Conservation (phyloP, 2,888 invertebrate species). For the Chaetogeoica ovagalla region DNA sequence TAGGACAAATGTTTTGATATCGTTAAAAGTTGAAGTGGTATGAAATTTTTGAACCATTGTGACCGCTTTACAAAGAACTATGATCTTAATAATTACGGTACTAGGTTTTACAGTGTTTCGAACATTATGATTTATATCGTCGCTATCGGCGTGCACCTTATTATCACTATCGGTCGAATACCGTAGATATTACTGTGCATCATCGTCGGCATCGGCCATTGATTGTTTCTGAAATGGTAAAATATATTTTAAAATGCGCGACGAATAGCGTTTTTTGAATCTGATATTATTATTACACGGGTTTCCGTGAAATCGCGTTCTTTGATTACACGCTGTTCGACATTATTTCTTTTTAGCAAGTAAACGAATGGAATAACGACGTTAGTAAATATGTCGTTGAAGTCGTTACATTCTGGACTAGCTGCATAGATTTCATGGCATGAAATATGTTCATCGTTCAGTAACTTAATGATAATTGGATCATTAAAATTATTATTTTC, state of each 20-base stretch:
- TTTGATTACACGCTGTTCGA: not conserved
- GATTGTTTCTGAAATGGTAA: not conserved
- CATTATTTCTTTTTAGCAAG: slow-evolving; percentile 2
- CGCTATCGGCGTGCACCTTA: no score
- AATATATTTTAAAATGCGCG: not conserved
- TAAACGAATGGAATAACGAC: slow-evolving; percentile 8
- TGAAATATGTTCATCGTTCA: not conserved
- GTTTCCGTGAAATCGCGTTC: not conserved
- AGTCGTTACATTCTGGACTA: not conserved
- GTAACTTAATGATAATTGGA: not conserved
- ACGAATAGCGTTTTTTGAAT: not conserved
- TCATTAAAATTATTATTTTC: not conserved
- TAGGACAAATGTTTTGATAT: not conserved
- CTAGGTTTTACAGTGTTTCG: no score
- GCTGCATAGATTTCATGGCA: slow-evolving; percentile 8
- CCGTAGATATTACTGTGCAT: no score
- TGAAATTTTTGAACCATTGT: not conserved
- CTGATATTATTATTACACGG: not conserved
- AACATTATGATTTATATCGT: no score
- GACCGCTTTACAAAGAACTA: not conserved
- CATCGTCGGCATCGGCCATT: not conserved
- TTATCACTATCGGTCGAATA: no score
- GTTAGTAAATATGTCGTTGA: not conserved
- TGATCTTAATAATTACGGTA: not conserved
- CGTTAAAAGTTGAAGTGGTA: not conserved